Evolutionary conservation across 2,797 vertebrate species (phyloP), one percentile per base, ranked within the genome.

Genomic region (Gorsachius magnificus): DNA sequence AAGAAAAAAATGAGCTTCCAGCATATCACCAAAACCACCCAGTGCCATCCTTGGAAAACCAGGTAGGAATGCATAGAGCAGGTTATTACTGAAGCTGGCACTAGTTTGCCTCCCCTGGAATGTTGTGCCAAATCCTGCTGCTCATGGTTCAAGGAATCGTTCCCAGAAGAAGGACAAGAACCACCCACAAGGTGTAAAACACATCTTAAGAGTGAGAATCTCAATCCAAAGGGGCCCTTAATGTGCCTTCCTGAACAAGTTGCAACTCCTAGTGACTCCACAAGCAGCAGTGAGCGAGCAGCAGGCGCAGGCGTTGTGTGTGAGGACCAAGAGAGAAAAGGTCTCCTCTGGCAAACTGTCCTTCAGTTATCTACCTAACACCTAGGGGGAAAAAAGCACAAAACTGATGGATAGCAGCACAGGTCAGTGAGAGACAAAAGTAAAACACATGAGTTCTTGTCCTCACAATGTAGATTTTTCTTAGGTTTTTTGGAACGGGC

Each of bases 141-240:
- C 17, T 63, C 33, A 21, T 0, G 0, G 20, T 57, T 75, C 63
- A 53, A 87, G 19, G 16, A 89, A 11, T 6, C 3, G 15, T 36
- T 90, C 35, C 53, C 51, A 87, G 43, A 72, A 72, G 83, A 86
- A 85, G 13, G 22, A 50, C 3, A 77, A 72, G 29, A 92, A 71
- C 22, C n/a, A 28, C 38, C 48, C 56, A 71, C 29, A 85, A 70
- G 31, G 20, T 80, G 33, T 66, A 89, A 96, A 90, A 31, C 5
- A 50, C 13, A 70, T 22, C 22, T 25, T n/a, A 54, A 35, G 22
- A 61, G 13, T 22, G 33, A 94, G 11, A 53, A 8, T 71, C 14
- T 83, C 48, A 28, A 82, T 21, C n/a, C 53, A 68, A 90, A 68
- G 16, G 16, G 5, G 13, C 6, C 15, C 22, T 84, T 13, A 63